Conservation (phyloP, 2,113 vertebrate species). For the Engystomops pustulosus region DNA sequence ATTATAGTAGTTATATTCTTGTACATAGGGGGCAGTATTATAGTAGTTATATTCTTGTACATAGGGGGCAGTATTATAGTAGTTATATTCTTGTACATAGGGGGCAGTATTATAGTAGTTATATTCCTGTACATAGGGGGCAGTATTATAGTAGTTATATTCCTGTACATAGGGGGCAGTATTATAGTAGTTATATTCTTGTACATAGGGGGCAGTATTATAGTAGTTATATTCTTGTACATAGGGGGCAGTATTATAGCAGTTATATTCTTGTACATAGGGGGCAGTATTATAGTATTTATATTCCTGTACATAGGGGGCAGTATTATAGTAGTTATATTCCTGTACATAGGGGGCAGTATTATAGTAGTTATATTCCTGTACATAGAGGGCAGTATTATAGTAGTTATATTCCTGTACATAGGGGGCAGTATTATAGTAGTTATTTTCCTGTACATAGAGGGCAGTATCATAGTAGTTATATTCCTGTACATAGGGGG, state of each 20-base stretch:
- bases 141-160: not conserved
- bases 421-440: not conserved
- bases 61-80: not conserved
- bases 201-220: not conserved
- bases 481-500: not conserved
- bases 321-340: constrained; percentile 25
- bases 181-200: not conserved
- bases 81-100: not conserved
- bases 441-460: no score
- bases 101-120: not conserved
- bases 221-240: not conserved
- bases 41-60: not conserved
- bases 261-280: not conserved
- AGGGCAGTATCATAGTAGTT: not conserved
- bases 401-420: not conserved
- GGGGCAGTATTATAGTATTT: not conserved
- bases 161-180: not conserved
- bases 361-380: constrained; percentile 15
- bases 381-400: not conserved
- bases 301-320: not conserved
- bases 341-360: constrained; percentile 3
- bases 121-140: not conserved
- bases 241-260: not conserved
- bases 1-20: not conserved
- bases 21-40: no score